A percentile compares a stretch with the other conserved stretches of the same genome.
phyloP scores from a whole-genome alignment of 2,888 invertebrate genomes.

The Taenaris catops region DNA sequence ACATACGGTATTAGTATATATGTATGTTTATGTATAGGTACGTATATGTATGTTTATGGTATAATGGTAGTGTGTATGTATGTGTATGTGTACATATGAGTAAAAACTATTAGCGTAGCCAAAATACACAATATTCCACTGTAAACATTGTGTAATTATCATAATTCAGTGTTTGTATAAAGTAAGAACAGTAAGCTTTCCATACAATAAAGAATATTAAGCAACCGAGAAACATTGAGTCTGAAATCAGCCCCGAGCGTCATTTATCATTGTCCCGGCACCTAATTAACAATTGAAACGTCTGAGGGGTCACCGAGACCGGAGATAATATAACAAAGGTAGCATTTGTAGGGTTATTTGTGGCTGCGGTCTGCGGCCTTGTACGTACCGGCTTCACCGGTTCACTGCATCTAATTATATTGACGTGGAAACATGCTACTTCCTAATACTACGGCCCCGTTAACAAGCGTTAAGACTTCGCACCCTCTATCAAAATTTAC shows the following conservation, averaged over 20 bases:
- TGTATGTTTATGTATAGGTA: too few relatives aligned
- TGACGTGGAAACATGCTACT: background rate
- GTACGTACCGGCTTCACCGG: background rate
- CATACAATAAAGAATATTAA: slow-evolving; percentile 15
- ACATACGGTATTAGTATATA: too few relatives aligned
- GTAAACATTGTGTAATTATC: too few relatives aligned
- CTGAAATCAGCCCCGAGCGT: slow-evolving; percentile 17
- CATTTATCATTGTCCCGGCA: slow-evolving; percentile 37
- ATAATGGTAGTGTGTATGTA: too few relatives aligned
- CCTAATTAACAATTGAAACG: slow-evolving; percentile 45
- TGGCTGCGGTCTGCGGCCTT: slow-evolving; percentile 10
- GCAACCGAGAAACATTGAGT: slow-evolving; percentile 17
- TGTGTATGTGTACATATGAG: too few relatives aligned
- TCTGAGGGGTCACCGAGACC: slow-evolving; percentile 27
- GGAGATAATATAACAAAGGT: slow-evolving; percentile 23
- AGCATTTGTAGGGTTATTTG: slow-evolving; percentile 25
- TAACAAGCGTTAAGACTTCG: too few relatives aligned
- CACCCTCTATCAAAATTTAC: too few relatives aligned
- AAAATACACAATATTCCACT: too few relatives aligned
- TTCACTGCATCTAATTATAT: slow-evolving; percentile 5
- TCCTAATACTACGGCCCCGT: background rate
- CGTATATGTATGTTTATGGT: too few relatives aligned
- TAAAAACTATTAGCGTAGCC: too few relatives aligned
- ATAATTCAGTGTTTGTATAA: background rate
- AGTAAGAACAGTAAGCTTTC: slow-evolving; percentile 3